Percentiles rank a stretch among this genome's conserved stretches.
Conservation (phyloP, 2,113 vertebrate genomes). For the Condylura cristata region DNA sequence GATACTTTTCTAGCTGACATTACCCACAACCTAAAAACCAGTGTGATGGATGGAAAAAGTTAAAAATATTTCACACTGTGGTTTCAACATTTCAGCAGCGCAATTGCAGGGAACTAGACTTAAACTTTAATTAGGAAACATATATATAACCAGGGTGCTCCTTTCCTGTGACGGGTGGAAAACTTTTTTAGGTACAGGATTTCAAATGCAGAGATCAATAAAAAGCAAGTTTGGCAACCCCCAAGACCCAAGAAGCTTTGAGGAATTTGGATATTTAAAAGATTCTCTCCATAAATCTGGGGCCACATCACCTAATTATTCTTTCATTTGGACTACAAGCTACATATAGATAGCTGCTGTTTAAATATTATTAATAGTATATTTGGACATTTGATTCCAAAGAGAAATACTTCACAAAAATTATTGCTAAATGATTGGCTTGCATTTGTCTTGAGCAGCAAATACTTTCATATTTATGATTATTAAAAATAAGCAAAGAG, state of each 20-base stretch:
- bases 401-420: constrained; percentile 7
- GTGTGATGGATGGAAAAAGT: constrained; percentile 72
- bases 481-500: constrained; percentile 21
- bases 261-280: constrained; percentile 67
- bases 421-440: neutral
- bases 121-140: constrained; percentile 74
- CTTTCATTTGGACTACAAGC: constrained; percentile 15
- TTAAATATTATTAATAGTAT: constrained; percentile 36
- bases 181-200: constrained; percentile 32
- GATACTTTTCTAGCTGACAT: constrained; percentile 66
- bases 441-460: constrained; percentile 29
- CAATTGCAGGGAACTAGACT: constrained; percentile 72
- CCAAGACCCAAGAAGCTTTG: constrained; percentile 54
- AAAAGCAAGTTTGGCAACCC: constrained; percentile 63
- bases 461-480: constrained; percentile 6
- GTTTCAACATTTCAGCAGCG: constrained; percentile 68
- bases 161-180: neutral
- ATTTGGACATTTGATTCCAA: constrained; percentile 44
- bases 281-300: constrained; percentile 58
- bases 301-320: constrained; percentile 35
- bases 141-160: constrained; percentile 61
- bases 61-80: constrained; percentile 75
- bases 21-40: constrained; percentile 61
- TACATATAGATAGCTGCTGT: neutral
- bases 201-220: constrained; percentile 71